These are phyloP conservation scores for Sanderia malayensis DNA, from an alignment of 30 jellyfish, hydroid and myxozoan species.

Conservation along the genomic window DNA sequence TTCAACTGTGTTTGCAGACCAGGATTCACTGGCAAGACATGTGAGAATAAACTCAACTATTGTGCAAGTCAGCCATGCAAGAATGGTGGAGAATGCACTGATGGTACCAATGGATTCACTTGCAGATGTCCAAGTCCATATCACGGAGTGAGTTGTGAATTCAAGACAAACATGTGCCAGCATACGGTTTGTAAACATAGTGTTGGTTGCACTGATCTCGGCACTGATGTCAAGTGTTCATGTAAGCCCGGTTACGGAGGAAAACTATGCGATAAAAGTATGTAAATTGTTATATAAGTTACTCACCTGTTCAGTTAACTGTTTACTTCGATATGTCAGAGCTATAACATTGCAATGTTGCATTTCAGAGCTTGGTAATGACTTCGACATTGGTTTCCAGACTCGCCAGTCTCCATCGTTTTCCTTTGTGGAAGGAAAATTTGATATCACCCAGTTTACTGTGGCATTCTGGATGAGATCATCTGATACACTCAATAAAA, in stretches of 20 bases:
- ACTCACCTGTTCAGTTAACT: too few relatives aligned
- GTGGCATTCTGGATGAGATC: conserved; percentile 98
- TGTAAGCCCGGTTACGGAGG: conserved; percentile 96
- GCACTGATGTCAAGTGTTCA: conserved; percentile 68
- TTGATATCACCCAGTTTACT: conserved; percentile 58
- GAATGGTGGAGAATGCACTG: conserved; percentile 79
- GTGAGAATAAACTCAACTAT: conserved; percentile 67
- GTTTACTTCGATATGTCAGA: too few relatives aligned
- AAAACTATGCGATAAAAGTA: conserved; percentile 78
- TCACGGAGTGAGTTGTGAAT: conserved; percentile 71
- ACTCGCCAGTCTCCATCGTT: conserved; percentile 82
- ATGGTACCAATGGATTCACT: conserved; percentile 53
- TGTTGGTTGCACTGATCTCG: conserved; percentile 73
- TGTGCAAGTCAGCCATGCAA: conserved; percentile 82
- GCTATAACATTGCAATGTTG: neutral
- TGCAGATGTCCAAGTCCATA: conserved; percentile 80
- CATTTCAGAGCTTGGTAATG: conserved; percentile 62
- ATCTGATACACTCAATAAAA: conserved; percentile 64
- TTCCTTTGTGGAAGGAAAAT: conserved; percentile 80
- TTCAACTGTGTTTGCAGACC: conserved; percentile 75
- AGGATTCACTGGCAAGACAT: conserved; percentile 79
- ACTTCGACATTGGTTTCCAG: conserved; percentile 80
- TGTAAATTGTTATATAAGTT: too few relatives aligned
- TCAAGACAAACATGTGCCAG: conserved; percentile 77
- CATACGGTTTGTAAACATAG: conserved; percentile 84